A percentile compares a stretch with the other conserved stretches of the same genome.
Evolutionary conservation across 2,113 vertebrate genomes (phyloP).

Genomic region (Epinephelus fuscoguttatus): DNA sequence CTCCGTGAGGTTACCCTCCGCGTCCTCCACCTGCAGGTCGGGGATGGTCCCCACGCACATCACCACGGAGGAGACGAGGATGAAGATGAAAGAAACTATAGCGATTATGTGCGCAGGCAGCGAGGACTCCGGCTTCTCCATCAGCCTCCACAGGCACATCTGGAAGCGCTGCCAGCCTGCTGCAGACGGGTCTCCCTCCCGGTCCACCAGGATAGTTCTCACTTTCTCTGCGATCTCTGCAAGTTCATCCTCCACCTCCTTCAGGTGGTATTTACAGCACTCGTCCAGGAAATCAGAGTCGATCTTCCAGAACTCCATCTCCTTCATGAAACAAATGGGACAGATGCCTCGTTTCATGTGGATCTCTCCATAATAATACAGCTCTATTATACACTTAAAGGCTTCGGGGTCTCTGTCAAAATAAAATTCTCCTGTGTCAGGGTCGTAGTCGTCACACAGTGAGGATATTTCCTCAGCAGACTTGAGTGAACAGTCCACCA

Average conservation of each 20-base stretch:
- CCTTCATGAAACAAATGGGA: conserved; percentile 96
- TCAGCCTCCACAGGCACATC: conserved; percentile 92
- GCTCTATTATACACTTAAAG: conserved; percentile 93
- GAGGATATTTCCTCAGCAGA: conserved; percentile 81
- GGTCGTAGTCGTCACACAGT: conserved; percentile 96
- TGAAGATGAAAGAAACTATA: conserved; percentile 94
- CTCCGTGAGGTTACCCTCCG: conserved; percentile 89
- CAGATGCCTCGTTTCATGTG: conserved; percentile 97
- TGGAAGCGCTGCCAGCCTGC: conserved; percentile 90
- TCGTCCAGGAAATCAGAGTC: conserved; percentile 92
- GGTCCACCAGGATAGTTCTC: conserved; percentile 92
- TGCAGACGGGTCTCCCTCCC: conserved; percentile 87
- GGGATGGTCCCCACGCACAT: conserved; percentile 98
- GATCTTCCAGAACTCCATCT: conserved; percentile 99
- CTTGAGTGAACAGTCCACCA: conserved; percentile 85
- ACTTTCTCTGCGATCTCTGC: conserved; percentile 96
- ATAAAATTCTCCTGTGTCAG: conserved; percentile 93
- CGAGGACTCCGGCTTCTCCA: conserved; percentile 98
- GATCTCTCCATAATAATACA: conserved; percentile 95
- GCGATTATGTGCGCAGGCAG: conserved; percentile 90
- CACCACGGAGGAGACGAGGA: conserved; percentile 93
- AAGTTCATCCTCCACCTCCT: conserved; percentile 93
- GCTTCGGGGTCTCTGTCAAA: conserved; percentile 97
- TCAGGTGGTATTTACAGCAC: conserved; percentile 91
- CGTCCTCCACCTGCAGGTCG: conserved; percentile 91